Evolutionary conservation across 1,140 invertebrate species (phyloP), one percentile per base, ranked within the genome.

Genomic region (Lasaia peninsularis): DNA sequence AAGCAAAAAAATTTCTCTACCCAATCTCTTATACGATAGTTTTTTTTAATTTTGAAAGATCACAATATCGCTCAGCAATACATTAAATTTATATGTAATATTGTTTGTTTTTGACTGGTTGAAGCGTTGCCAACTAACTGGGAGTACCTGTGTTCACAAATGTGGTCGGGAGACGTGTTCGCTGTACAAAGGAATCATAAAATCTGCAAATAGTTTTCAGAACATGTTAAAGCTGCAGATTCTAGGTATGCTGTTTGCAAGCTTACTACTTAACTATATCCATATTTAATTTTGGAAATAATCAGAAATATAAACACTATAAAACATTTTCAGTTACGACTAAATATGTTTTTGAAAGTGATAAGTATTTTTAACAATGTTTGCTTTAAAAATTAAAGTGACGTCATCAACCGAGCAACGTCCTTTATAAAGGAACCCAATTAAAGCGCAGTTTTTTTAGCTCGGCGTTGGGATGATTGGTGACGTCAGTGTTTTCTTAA

Each of bases 11-110:
- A 64, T 60, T 64, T 64, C 54, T 60, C 62, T 60, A 60, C 50
- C 40, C 33, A 60, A 56, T 28, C 52, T 60, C 28, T 53, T 56
- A 63, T 8, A 21, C 32, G 49, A 34, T 56, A 20, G 37, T 10
- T 44, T 20, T 44, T 18, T 20, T 20, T 6, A 44, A 44, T 18
- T 10, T 44, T 9, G 16, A 11, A 20, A 44, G 70, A 84, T 85
- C 79, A 84, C 81, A 82, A 78, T 84, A 84, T 87, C 78, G 81
- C 81, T 85, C 85, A 69, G 81, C 81, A 87, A 82, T 85, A 79
- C 74, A 69, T 37, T 63, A 55, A 58, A 2, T 11, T 53, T 61
- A 56, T 40, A 52, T 14, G 18, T 18, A 44, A 18, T 18, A 18
- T 18, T 20, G 11, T 44, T 9, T 10, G 10, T 44, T 9, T 11